A percentile compares a stretch with the other conserved stretches of the same genome.
phyloP scores from a whole-genome alignment of 2,113 vertebrate genomes.

The Micronycteris hirsuta region DNA sequence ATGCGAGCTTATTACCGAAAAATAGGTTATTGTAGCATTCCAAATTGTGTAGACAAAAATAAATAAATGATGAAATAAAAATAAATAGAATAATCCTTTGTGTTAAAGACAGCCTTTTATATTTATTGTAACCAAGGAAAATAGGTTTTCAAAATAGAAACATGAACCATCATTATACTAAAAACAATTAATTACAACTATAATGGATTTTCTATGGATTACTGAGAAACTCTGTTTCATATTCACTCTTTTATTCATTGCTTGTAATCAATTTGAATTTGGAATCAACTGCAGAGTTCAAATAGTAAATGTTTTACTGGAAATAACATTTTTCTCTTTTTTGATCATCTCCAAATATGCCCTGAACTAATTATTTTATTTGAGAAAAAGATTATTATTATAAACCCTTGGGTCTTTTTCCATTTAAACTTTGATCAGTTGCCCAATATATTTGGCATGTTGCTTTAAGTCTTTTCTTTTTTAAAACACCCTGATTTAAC shows the following conservation, averaged over 20 bases:
- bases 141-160: not conserved
- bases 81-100: not conserved
- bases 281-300: not conserved
- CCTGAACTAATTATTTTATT: constrained; percentile 45
- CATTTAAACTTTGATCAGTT: constrained; percentile 25
- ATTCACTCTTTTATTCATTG: not conserved
- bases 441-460: constrained; percentile 15
- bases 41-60: not conserved
- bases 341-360: constrained; percentile 2
- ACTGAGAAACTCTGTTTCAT: not conserved
- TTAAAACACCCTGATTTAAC: not conserved
- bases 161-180: not conserved
- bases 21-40: not conserved
- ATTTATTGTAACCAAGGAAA: not conserved
- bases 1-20: not conserved
- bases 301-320: not conserved
- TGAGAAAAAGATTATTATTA: not conserved
- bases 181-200: not conserved
- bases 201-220: constrained; percentile 17
- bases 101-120: not conserved
- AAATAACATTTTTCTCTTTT: not conserved
- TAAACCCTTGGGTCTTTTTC: not conserved
- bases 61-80: not conserved
- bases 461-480: not conserved
- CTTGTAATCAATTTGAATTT: not conserved